Evolutionary conservation across 1,140 invertebrate species (phyloP).

Genomic region (Temnothorax curvispinosus): DNA sequence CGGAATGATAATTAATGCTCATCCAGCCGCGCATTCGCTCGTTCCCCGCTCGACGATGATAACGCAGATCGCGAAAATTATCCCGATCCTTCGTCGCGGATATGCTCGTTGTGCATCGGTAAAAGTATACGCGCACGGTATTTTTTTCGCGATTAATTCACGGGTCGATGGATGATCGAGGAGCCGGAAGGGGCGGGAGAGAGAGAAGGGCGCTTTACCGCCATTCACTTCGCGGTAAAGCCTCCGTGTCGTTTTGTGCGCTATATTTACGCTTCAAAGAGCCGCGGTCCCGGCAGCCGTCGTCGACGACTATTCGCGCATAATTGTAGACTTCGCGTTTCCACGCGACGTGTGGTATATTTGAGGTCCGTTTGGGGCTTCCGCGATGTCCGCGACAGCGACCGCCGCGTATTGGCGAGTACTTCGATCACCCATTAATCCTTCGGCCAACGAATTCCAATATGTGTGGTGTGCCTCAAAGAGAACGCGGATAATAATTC

Average conservation of each 20-base stretch:
- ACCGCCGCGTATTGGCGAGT: background rate
- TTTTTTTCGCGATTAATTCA: conserved; percentile 22
- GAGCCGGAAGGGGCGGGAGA: conserved; percentile 46
- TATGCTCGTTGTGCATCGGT: too few relatives aligned
- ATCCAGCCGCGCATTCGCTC: background rate
- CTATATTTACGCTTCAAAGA: conserved; percentile 60
- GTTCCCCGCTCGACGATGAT: conserved; percentile 19
- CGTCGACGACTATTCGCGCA: conserved; percentile 17
- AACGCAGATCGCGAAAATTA: background rate
- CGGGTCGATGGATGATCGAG: background rate
- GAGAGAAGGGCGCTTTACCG: background rate
- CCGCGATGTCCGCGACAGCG: background rate
- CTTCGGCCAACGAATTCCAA: background rate
- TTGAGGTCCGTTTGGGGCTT: conserved; percentile 8
- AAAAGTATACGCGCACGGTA: background rate
- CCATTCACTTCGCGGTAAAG: conserved; percentile 54
- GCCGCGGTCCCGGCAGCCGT: background rate
- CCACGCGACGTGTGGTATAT: conserved; percentile 27
- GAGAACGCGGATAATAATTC: background rate
- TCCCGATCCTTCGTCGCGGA: background rate
- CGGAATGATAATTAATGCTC: conserved; percentile 58
- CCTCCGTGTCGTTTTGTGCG: conserved; percentile 27
- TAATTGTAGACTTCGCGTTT: conserved; percentile 47
- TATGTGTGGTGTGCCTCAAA: background rate
- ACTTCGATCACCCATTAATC: background rate